Percentiles rank a stretch among this genome's conserved stretches.
These are phyloP conservation scores for Vanessa atalanta DNA, from an alignment of 1,140 invertebrate species.

Conservation along the genomic window DNA sequence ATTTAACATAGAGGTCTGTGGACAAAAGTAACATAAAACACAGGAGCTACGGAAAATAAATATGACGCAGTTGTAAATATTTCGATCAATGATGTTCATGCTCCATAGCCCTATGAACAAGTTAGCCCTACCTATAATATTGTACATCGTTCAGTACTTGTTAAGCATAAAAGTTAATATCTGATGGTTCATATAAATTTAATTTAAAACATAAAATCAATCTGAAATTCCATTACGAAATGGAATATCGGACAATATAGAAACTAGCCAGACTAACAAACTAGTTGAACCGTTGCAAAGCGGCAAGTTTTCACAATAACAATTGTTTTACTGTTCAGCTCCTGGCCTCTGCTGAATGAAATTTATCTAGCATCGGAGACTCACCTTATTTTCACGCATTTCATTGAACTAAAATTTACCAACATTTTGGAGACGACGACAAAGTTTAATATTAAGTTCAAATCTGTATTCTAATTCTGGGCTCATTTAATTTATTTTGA, in stretches of 20 bases:
- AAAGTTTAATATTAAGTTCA: background rate
- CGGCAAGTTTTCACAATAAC: constrained; percentile 44
- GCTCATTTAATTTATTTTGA: background rate
- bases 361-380: constrained; percentile 10
- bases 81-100: too few species aligned
- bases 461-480: background rate
- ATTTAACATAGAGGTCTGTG: too few species aligned
- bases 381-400: constrained; percentile 29
- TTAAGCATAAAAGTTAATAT: too few species aligned
- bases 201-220: background rate
- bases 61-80: too few species aligned
- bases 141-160: too few species aligned
- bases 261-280: constrained; percentile 10
- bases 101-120: too few species aligned
- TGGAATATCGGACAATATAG: constrained; percentile 5
- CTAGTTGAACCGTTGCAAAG: constrained; percentile 18
- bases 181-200: background rate
- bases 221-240: background rate
- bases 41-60: too few species aligned
- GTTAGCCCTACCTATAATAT: too few species aligned
- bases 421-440: background rate
- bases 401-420: constrained; percentile 14
- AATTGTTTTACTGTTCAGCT: constrained; percentile 44
- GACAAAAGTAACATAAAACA: too few species aligned
- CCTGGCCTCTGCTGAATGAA: constrained; percentile 4